Percentiles rank a stretch among this genome's conserved stretches.
These are phyloP conservation scores for Lathronympha strigana DNA, from an alignment of 2,888 invertebrate species.

Conservation along the genomic window DNA sequence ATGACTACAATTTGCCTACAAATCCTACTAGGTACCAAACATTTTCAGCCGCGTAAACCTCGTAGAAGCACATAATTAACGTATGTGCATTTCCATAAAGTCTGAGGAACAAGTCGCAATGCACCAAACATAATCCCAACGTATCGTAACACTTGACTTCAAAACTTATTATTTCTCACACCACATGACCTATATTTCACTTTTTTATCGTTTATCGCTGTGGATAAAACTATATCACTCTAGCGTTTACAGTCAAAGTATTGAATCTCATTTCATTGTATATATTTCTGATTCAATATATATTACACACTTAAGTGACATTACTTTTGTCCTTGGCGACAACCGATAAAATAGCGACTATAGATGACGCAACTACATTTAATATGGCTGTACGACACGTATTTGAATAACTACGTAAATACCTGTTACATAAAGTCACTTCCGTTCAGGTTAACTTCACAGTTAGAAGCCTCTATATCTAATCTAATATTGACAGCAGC, in stretches of 20 bases:
- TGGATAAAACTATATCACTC: not conserved
- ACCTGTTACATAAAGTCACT: constrained; percentile 20
- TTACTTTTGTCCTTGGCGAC: not conserved
- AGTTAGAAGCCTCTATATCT: constrained; percentile 23
- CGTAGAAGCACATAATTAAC: not conserved
- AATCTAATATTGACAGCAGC: constrained; percentile 13
- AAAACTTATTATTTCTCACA: not conserved
- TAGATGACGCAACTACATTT: not conserved
- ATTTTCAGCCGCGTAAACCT: not conserved
- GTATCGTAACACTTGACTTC: not conserved
- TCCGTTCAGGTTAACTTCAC: not conserved
- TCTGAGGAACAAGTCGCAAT: no score
- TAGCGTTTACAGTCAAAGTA: not conserved
- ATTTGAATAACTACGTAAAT: constrained; percentile 7
- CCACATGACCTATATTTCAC: no score
- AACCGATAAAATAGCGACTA: not conserved
- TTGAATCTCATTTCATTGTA: not conserved
- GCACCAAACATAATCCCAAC: not conserved
- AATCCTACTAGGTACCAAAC: not conserved
- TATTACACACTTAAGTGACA: not conserved
- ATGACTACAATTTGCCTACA: not conserved
- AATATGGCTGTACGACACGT: not conserved
- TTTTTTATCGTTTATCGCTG: not conserved
- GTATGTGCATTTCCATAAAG: not conserved
- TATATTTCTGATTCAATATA: no score